phyloP scores from a whole-genome alignment of 2,888 invertebrate genomes.

The Germaria angustata region DNA sequence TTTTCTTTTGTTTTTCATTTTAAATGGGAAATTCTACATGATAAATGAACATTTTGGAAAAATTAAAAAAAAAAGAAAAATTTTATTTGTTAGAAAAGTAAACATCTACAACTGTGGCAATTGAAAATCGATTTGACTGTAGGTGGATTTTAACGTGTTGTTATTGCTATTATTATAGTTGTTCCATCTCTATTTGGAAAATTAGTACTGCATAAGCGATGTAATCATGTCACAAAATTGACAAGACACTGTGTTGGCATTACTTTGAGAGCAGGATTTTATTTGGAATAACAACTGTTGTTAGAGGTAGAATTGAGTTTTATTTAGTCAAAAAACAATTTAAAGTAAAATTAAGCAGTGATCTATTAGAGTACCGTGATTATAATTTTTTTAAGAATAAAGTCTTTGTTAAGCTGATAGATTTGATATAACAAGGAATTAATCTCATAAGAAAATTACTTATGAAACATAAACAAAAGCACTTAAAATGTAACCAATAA shows the following conservation, averaged over 20 bases:
- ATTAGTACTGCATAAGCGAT: background rate
- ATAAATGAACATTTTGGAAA: conserved; percentile 4
- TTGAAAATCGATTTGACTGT: conserved; percentile 48
- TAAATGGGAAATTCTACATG: conserved; percentile 17
- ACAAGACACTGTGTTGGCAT: background rate
- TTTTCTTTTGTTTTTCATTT: background rate
- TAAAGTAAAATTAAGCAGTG: too few relatives aligned
- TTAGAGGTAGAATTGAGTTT: too few relatives aligned
- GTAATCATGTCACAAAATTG: background rate
- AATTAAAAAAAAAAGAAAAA: background rate
- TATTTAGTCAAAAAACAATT: too few relatives aligned
- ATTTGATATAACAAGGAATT: too few relatives aligned
- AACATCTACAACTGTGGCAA: conserved; percentile 47
- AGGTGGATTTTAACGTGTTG: conserved; percentile 3
- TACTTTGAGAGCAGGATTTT: background rate
- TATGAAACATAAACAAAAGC: background rate
- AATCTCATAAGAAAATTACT: background rate
- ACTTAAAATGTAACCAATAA: background rate
- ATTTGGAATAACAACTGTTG: too few relatives aligned
- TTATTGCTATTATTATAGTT: background rate
- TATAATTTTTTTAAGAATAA: too few relatives aligned
- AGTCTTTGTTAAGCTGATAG: too few relatives aligned
- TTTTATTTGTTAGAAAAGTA: conserved; percentile 18
- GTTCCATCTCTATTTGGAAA: background rate
- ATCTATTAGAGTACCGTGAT: too few relatives aligned